Evolutionary conservation across 2,888 invertebrate species (phyloP).

Genomic region (Acrobasis repandana): DNA sequence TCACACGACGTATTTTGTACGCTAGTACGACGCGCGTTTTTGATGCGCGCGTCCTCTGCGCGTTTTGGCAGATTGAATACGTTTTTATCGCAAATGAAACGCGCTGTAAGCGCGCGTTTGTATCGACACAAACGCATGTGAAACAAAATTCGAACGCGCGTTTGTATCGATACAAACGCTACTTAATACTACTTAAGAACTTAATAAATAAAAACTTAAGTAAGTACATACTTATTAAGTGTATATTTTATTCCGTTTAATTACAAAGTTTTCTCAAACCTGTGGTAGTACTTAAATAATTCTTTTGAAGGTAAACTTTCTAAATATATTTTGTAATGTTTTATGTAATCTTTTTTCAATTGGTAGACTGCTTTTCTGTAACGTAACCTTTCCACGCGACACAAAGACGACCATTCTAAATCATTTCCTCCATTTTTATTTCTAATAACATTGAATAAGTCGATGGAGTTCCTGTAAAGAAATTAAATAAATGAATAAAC

Average conservation of each 20-base stretch:
- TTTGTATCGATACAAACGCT: no score
- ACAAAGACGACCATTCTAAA: slow-evolving; percentile 46
- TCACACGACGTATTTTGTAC: neutral
- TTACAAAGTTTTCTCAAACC: slow-evolving; percentile 36
- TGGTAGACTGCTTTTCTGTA: slow-evolving; percentile 51
- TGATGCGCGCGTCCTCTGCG: no score
- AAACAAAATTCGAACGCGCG: no score
- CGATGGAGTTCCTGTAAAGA: slow-evolving; percentile 52
- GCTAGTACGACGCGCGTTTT: neutral
- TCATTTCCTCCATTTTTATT: slow-evolving; percentile 33
- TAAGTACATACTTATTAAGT: neutral
- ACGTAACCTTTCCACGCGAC: slow-evolving; percentile 43
- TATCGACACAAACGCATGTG: no score
- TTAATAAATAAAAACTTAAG: neutral
- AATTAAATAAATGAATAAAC: slow-evolving; percentile 30
- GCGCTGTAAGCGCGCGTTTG: no score
- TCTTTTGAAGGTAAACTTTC: slow-evolving; percentile 55
- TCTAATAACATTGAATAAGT: slow-evolving; percentile 55
- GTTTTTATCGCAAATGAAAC: no score
- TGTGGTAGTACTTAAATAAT: slow-evolving; percentile 53
- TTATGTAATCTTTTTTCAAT: slow-evolving; percentile 63
- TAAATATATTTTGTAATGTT: slow-evolving; percentile 59
- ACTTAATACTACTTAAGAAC: neutral
- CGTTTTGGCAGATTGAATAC: no score
- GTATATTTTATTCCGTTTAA: neutral